Base-by-base conservation (phyloP, 2,113 vertebrate genomes). In the Nothocercus julius region DNA sequence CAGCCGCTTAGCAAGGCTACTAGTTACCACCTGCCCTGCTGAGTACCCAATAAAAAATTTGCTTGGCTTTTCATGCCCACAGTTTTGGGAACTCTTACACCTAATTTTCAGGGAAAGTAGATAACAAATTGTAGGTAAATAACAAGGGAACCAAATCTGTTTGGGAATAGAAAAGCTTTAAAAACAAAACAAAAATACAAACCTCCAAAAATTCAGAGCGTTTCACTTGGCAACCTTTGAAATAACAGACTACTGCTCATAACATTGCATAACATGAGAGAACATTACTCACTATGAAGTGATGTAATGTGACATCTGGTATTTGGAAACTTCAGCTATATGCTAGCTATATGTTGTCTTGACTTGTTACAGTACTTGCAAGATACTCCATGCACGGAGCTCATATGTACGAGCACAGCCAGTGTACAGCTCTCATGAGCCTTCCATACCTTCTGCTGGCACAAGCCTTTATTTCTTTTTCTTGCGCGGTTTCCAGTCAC, bases 301-400 rank as follows among this genome's bases (percentile, higher is more conserved):
- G 93, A 68, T 85, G 86, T 49, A 84, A 58, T 32, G 47, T 56
- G 72, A 75, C 84, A 95, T 85, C 78, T 92, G 94, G 89, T 82
- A 40, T 93, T 91, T 72, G 74, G 91, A 90, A 95, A 45, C 75
- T 67, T 12, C 82, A 62, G 81, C 75, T 90, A 25, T 63, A 40
- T 40, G 0, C 61, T 82, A 15, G 1, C 76, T 88, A 8, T 75
- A 51, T 3, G 32, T 85, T 89, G 94, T 90, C 90, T 92, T 64
- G 84, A 54, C 82, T 91, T 85, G 93, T 85, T 79, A 36, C 3
- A 3, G 59, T 27, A 13, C 61, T 85, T 38, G 1, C 13, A 56
- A 30, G 78, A 44, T 22, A 7, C 49, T 51, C 16, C 8, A 38
- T 0, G 61, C 0, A 2, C 45, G 42, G 45, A 85, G 42, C 61